A percentile compares a stretch with the other conserved stretches of the same genome.
phyloP scores from a whole-genome alignment of 2,113 vertebrate genomes.

The Mandrillus leucophaeus region DNA sequence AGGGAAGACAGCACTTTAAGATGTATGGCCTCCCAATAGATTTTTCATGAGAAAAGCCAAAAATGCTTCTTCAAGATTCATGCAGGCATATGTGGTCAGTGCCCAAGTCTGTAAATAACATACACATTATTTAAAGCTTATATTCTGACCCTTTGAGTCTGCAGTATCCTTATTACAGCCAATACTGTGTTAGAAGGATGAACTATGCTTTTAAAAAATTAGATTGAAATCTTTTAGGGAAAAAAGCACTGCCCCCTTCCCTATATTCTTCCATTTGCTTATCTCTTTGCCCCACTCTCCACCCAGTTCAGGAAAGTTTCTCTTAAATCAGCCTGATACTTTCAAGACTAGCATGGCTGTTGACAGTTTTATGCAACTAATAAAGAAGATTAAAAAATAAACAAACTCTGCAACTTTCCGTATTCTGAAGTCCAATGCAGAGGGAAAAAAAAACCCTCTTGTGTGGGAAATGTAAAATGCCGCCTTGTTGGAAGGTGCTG shows the following conservation, averaged over 20 bases:
- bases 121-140: not conserved
- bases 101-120: constrained; percentile 76
- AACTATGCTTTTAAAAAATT: constrained; percentile 38
- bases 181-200: constrained; percentile 54
- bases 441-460: constrained; percentile 50
- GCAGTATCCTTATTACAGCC: constrained; percentile 55
- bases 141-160: not conserved
- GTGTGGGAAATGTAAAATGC: constrained; percentile 68
- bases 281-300: not conserved
- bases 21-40: constrained; percentile 81
- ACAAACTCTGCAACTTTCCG: constrained; percentile 74
- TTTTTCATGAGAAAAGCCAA: constrained; percentile 78
- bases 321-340: constrained; percentile 78
- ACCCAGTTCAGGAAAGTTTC: constrained; percentile 69
- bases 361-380: constrained; percentile 80
- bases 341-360: constrained; percentile 76
- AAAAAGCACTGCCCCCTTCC: not conserved
- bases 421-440: constrained; percentile 77
- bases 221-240: constrained; percentile 41
- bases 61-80: constrained; percentile 61
- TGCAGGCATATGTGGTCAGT: constrained; percentile 59
- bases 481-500: constrained; percentile 57
- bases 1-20: constrained; percentile 76
- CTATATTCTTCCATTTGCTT: constrained; percentile 69
- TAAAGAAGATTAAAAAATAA: constrained; percentile 80